Percentiles rank a stretch among this genome's conserved stretches.
These are phyloP conservation scores for Crossocerus cetratus DNA, from an alignment of 2,888 invertebrate genomes.

Conservation along the genomic window DNA sequence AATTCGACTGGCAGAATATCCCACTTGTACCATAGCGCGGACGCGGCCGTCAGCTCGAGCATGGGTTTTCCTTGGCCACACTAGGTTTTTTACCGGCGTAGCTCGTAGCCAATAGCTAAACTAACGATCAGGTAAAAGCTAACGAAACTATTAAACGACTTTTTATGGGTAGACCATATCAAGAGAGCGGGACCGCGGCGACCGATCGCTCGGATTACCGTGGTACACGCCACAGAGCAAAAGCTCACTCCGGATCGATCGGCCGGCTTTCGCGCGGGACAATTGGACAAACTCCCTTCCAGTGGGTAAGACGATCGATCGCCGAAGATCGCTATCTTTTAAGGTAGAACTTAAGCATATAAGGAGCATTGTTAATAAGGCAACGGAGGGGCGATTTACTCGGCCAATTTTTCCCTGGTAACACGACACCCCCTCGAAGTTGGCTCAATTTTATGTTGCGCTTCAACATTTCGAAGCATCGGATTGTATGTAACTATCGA, in stretches of 20 bases:
- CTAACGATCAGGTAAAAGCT: conserved; percentile 50
- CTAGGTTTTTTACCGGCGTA: conserved; percentile 73
- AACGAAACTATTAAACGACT: conserved; percentile 44
- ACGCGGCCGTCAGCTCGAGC: conserved; percentile 25
- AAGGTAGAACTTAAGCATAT: conserved; percentile 44
- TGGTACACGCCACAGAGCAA: not conserved
- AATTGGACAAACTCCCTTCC: conserved; percentile 1
- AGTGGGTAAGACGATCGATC: conserved; percentile 43
- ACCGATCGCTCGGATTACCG: conserved; percentile 31
- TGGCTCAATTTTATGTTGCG: not conserved
- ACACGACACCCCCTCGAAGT: not conserved
- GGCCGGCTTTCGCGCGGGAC: conserved; percentile 1
- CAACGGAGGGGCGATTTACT: conserved; percentile 34
- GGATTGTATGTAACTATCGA: not conserved
- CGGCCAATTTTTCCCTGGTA: conserved; percentile 44
- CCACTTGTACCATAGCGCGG: not conserved
- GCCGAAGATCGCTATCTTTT: conserved; percentile 39
- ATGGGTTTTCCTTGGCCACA: conserved; percentile 57
- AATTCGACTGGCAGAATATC: not conserved
- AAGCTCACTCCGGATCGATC: conserved; percentile 18
- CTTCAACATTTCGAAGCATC: conserved; percentile 18
- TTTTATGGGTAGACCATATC: conserved; percentile 74
- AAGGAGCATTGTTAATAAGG: conserved; percentile 44
- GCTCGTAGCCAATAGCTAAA: conserved; percentile 68
- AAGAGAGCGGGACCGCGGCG: conserved; percentile 56